Percentiles rank a stretch among this genome's conserved stretches.
phyloP scores from a whole-genome alignment of 2,113 vertebrate genomes.

The Daboia siamensis region DNA sequence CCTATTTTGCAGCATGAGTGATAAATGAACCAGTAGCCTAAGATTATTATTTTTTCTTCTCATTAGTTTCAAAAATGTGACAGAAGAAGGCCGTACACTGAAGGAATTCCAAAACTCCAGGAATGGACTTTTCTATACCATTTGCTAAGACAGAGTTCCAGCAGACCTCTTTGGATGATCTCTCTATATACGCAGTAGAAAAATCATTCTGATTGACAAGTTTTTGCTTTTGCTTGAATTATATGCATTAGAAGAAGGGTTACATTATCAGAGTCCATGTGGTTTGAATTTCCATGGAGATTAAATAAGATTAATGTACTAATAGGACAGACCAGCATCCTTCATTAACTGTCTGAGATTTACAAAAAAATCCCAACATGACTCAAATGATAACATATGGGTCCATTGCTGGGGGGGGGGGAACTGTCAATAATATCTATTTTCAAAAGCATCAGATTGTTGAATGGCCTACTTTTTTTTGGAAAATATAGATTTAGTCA shows the following conservation, averaged over 20 bases:
- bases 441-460: neutral
- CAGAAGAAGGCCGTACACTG: neutral
- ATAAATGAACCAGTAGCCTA: neutral
- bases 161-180: neutral
- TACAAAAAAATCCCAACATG: slow-evolving; percentile 23
- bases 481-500: slow-evolving; percentile 24
- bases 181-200: neutral
- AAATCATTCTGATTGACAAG: neutral
- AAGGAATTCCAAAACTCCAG: neutral
- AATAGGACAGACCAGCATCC: neutral
- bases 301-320: neutral
- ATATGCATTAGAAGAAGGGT: neutral
- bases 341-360: neutral
- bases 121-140: neutral
- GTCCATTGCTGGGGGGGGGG: neutral
- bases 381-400: neutral
- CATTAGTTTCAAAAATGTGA: neutral
- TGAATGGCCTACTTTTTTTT: neutral
- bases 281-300: neutral
- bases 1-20: neutral
- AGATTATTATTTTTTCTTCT: neutral
- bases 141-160: neutral
- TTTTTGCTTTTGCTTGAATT: neutral
- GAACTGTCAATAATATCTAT: slow-evolving; percentile 19
- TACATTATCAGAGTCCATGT: neutral